Conservation (phyloP, 2,797 vertebrate species). For the Gambusia yucatana region DNA sequence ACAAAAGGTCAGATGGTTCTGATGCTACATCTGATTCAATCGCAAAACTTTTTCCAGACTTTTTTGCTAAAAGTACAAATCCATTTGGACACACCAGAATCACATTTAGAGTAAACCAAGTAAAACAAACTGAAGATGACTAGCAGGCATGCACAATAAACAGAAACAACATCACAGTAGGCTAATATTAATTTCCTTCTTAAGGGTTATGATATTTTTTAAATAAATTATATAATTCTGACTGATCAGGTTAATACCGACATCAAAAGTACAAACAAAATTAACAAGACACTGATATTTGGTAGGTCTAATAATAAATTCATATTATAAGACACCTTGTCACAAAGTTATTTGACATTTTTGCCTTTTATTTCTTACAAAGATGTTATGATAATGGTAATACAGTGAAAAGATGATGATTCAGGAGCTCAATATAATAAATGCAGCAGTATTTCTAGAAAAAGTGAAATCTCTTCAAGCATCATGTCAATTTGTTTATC, state of each 20-base stretch:
- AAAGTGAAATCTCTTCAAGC: not conserved
- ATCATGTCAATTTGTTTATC: not conserved
- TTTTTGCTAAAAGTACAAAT: not conserved
- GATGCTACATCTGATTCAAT: constrained; percentile 26
- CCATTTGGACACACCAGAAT: not conserved
- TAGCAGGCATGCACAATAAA: not conserved
- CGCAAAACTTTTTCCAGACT: constrained; percentile 18
- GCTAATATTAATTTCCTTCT: not conserved
- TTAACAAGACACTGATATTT: not conserved
- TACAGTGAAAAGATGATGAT: no score
- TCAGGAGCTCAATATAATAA: not conserved
- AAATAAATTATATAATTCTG: not conserved
- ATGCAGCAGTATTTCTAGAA: not conserved
- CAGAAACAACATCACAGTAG: not conserved
- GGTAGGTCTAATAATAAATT: not conserved
- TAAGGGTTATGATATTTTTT: not conserved
- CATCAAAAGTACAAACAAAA: not conserved
- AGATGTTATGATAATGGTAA: not conserved
- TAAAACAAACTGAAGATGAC: not conserved
- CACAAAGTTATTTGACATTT: not conserved
- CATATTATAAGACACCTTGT: not conserved
- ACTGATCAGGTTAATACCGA: not conserved
- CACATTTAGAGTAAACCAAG: not conserved
- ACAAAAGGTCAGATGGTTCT: constrained; percentile 45
- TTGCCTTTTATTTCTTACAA: not conserved